Conservation (phyloP, 2,888 invertebrate species). For the Drosophila prostipennis region DNA sequence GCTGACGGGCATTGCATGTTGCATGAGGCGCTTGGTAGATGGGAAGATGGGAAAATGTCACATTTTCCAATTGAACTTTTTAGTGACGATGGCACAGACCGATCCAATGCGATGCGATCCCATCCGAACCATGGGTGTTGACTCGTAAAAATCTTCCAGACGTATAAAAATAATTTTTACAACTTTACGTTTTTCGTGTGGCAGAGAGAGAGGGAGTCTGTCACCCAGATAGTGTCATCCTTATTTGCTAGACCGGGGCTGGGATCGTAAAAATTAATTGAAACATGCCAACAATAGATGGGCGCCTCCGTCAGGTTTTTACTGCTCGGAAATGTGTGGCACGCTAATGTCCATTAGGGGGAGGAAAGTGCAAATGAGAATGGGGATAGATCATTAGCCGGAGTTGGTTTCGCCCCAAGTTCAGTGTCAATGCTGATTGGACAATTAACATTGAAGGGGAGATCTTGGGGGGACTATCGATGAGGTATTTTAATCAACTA, state of each 20-base stretch:
- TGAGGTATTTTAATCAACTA: neutral
- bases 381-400: conserved; percentile 38
- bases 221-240: conserved; percentile 28
- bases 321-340: conserved; percentile 43
- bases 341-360: conserved; percentile 61
- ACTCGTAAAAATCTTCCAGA: conserved; percentile 57
- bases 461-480: conserved; percentile 14
- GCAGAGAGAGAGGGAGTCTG: neutral
- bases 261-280: conserved; percentile 71
- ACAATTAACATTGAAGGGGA: conserved; percentile 36
- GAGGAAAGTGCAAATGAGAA: conserved; percentile 40
- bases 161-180: conserved; percentile 67
- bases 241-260: conserved; percentile 37
- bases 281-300: conserved; percentile 55
- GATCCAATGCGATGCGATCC: conserved; percentile 29
- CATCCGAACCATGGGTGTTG: conserved; percentile 14
- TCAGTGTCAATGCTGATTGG: conserved; percentile 41
- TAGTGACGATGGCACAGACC: conserved; percentile 22
- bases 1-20: conserved; percentile 44
- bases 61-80: conserved; percentile 50
- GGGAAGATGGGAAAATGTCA: conserved; percentile 22
- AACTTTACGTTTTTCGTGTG: conserved; percentile 37
- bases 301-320: conserved; percentile 45
- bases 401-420: conserved; percentile 46
- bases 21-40: conserved; percentile 28